Evolutionary conservation across 2,113 vertebrate genomes (phyloP), one percentile per base, ranked within the genome.

Genomic region (Pomatostomus ruficeps): DNA sequence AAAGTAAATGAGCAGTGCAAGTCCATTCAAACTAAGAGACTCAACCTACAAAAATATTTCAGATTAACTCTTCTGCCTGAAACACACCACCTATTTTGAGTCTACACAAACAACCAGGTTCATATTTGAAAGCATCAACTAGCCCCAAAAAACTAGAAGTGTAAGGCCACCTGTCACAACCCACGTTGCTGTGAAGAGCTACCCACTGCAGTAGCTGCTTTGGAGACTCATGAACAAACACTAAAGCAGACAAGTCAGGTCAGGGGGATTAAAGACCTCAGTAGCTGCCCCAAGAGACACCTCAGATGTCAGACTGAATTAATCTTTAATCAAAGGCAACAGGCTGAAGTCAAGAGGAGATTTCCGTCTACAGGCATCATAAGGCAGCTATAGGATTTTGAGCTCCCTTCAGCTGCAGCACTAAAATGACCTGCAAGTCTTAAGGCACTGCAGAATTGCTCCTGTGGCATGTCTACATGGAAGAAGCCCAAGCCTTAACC

Each of bases 281-380:
- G 23, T 7, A 70, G 70, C 23, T 59, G 40, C 29, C 25, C 38
- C 45, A 73, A 74, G 61, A 76, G 29, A 77, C 31, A 80, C 43
- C 63, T 84, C 11, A 2, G 33, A 76, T 55, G 26, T 62, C 54
- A 76, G 29, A 38, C 29, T 48, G 66, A 57, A 67, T 45, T 73
- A 19, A 85, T 31, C 26, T 70, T 68, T 55, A 76, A n/a, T 9
- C 49, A 75, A 75, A 11, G 49, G 23, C 33, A 59, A 85, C 35
- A 36, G 45, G 13, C 21, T 72, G 45, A 91, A 87, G 57, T 63
- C 58, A 92, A 79, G 57, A 61, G 43, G 17, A 87, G 21, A 52
- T 28, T 49, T 72, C 38, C 14, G 24, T 52, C 66, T 54, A 57
- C 0, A 5, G 38, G 20, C 12, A 61, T 11, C 0, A 0, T 22